A percentile compares a stretch with the other conserved stretches of the same genome.
These are phyloP conservation scores for Willisornis vidua DNA, from an alignment of 2,113 vertebrate species.

Conservation along the genomic window DNA sequence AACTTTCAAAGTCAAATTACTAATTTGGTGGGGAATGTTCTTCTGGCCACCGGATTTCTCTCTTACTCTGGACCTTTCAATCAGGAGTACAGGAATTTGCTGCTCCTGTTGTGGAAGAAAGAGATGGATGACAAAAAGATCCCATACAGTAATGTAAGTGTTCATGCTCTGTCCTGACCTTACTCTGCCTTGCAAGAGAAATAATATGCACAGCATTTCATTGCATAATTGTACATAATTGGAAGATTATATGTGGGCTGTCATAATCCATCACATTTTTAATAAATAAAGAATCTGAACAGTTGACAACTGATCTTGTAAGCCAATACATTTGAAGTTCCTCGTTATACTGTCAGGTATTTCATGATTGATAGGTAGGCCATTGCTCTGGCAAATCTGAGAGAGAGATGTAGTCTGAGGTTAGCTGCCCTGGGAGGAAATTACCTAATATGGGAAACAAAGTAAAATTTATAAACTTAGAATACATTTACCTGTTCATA, in stretches of 20 bases:
- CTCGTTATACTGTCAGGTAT: not conserved
- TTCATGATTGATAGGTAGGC: not conserved
- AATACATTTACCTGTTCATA: not conserved
- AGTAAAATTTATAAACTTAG: not conserved
- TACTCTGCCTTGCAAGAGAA: not conserved
- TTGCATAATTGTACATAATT: not conserved
- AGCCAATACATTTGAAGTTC: not conserved
- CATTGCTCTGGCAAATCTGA: not conserved
- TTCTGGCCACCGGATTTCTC: conserved; percentile 84
- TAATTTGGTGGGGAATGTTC: conserved; percentile 82
- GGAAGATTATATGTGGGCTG: not conserved
- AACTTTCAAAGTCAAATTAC: conserved; percentile 80
- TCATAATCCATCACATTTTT: not conserved
- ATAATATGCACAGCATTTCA: not conserved
- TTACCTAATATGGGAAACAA: not conserved
- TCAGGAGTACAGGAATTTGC: conserved; percentile 83
- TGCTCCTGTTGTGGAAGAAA: conserved; percentile 80
- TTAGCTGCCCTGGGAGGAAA: not conserved
- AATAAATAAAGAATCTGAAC: not conserved
- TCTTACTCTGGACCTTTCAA: conserved; percentile 87
- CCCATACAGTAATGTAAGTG: conserved; percentile 75
- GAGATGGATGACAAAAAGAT: conserved; percentile 77
- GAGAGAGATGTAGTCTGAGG: not conserved
- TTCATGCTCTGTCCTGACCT: not conserved
- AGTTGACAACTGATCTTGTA: not conserved